Conservation (phyloP, 2,888 invertebrate species). For the Bombylius discolor region DNA sequence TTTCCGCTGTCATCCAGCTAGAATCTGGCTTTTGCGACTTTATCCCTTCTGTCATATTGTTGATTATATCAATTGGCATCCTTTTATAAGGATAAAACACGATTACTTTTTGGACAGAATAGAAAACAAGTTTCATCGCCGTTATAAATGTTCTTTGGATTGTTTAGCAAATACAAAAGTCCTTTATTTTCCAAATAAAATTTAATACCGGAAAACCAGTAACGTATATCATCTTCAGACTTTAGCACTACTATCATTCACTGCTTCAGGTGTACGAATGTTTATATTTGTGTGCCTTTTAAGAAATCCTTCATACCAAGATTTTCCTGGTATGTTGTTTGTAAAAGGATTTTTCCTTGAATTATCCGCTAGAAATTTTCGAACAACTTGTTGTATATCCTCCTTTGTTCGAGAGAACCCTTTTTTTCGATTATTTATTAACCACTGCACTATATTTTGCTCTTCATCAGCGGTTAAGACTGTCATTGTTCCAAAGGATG, state of each 20-base stretch:
- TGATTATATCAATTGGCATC: not conserved
- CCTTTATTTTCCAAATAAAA: not conserved
- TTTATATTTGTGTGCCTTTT: too few relatives aligned
- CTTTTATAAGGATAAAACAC: conserved; percentile 10
- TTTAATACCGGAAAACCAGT: not conserved
- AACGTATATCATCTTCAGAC: too few relatives aligned
- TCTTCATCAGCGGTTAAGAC: too few relatives aligned
- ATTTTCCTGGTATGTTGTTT: conserved; percentile 15
- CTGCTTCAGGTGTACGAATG: too few relatives aligned
- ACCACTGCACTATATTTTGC: not conserved
- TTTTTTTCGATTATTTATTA: not conserved
- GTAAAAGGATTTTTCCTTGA: not conserved
- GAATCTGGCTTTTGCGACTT: not conserved
- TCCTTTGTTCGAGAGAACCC: not conserved
- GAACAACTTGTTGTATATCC: not conserved
- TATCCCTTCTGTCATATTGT: not conserved
- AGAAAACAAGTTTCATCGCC: not conserved
- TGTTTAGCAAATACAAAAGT: not conserved
- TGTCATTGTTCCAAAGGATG: too few relatives aligned
- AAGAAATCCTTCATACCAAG: conserved; percentile 17
- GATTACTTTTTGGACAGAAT: conserved; percentile 19
- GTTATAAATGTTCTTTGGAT: not conserved
- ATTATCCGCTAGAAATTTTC: not conserved
- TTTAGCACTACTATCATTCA: too few relatives aligned
- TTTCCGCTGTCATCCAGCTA: not conserved